Evolutionary conservation across 2,888 invertebrate genomes (phyloP), one percentile per base, ranked within the genome.

Genomic region (Halocaridina rubra): DNA sequence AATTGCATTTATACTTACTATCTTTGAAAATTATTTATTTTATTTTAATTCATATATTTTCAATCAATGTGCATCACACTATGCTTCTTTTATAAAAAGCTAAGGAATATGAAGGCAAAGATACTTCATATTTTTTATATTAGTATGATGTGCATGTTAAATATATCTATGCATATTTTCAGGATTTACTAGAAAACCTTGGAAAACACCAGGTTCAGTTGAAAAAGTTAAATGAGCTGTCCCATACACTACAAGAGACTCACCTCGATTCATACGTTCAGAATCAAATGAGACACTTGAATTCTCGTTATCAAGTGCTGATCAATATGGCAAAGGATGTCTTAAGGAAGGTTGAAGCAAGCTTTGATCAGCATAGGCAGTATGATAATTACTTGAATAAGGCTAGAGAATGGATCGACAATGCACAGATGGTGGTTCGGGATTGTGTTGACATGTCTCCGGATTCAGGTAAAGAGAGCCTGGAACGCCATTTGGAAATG

Each of bases 251-350:
- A 24, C 77, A 84, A 53, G 84, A 86, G 57, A 88, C 89, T 27
- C 89, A 89, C 77, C 87, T 89, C 29, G 89, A 89, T 77, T 86
- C 87, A 8, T 89, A 89, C 72, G 89, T 89, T 5, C 87, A 89
- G 71, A 89, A 89, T 80, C 89, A 89, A 69, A 85, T 89, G 64
- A 89, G 89, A 32, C 88, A 89, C 27, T 85, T 89, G 1, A 89
- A 89, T 59, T 89, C 89, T n/a, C 81, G 88, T 53, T 89, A 89
- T 30, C 89, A 91, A 90, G 96, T 96, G 0, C 94, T 96, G 90
- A 93, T 96, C 0, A 97, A 97, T 90, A 93, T 97, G 90, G 96
- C 95, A 0, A 95, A 96, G 90, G 97, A 97, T 91, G 97, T 97
- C 0, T 91, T 96, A 1, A 96, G 96, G 90, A 97, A 97, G 91